These are phyloP conservation scores for Bimastos eiseni DNA, from an alignment of 2,888 invertebrate species.

Conservation along the genomic window DNA sequence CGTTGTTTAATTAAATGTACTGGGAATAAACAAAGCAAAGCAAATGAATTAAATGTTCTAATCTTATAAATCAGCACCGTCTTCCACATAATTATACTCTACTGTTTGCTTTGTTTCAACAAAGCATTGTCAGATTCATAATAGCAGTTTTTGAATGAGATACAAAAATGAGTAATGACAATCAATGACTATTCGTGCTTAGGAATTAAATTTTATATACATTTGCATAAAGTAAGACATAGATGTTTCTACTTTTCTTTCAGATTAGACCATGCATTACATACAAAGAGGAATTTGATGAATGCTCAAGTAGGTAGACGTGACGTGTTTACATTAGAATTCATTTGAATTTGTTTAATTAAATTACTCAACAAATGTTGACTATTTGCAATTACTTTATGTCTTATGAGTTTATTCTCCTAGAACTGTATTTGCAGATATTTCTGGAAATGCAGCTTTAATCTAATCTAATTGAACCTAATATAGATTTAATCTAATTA, in stretches of 20 bases:
- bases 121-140: not conserved
- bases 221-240: not conserved
- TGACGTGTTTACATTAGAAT: not conserved
- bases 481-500: no score
- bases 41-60: no score
- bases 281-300: constrained; percentile 40
- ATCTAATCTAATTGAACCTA: no score
- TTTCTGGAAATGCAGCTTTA: not conserved
- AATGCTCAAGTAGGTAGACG: constrained; percentile 41
- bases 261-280: constrained; percentile 41
- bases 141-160: not conserved
- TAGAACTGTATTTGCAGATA: not conserved
- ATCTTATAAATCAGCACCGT: no score
- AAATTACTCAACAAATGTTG: not conserved
- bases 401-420: not conserved
- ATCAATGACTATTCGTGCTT: no score
- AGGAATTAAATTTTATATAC: not conserved
- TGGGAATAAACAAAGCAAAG: no score
- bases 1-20: no score
- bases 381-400: not conserved
- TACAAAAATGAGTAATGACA: not conserved
- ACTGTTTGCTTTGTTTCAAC: no score
- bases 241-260: not conserved
- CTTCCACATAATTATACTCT: no score
- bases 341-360: not conserved